Base-by-base conservation (phyloP, 2,797 vertebrate species). In the Danionella dracula region DNA sequence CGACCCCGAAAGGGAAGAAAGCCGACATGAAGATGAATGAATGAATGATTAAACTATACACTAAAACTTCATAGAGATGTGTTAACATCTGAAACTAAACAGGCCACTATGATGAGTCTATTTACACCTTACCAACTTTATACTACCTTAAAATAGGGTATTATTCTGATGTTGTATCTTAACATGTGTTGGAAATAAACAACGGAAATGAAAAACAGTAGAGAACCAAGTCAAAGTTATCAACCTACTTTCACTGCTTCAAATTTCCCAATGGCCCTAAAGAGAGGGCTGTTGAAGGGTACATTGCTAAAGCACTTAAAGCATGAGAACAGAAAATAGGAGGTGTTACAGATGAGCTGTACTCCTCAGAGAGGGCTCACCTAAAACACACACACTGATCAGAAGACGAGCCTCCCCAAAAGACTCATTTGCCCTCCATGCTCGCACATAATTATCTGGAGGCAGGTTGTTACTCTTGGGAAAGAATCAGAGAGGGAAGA, bases 201-300 rank as follows among this genome's bases (percentile, higher is more conserved):
- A n/a, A n/a, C n/a, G n/a, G n/a, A n/a, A n/a, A n/a, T n/a, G n/a
- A n/a, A n/a, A 62, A 66, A 69, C 59, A 21, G 48, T 53, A 44
- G 40, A 72, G 67, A 70, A 29, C 57, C 71, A 51, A 66, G 49
- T 20, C 51, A 44, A 73, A 65, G 77, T 80, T 82, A 70, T 70
- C 86, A 83, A 88, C 84, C 85, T 82, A 87, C 77, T 86, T 87
- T 79, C 21, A 48, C 68, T 62, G 70, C 82, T 70, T 75, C 59
- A 80, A 79, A 80, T 78, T 85, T 87, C 78, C 31, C 79, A 84
- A 84, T 82, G 74, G 75, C 75, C 71, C 77, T 79, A 78, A 74
- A 45, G 31, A 65, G 62, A 54, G 40, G 40, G 62, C 50, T 8
- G 11, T 34, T 13, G 50, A 55, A 9, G 32, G 20, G 59, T 40